Conservation (phyloP, 2,113 vertebrate species). For the Pyxicephalus adspersus region DNA sequence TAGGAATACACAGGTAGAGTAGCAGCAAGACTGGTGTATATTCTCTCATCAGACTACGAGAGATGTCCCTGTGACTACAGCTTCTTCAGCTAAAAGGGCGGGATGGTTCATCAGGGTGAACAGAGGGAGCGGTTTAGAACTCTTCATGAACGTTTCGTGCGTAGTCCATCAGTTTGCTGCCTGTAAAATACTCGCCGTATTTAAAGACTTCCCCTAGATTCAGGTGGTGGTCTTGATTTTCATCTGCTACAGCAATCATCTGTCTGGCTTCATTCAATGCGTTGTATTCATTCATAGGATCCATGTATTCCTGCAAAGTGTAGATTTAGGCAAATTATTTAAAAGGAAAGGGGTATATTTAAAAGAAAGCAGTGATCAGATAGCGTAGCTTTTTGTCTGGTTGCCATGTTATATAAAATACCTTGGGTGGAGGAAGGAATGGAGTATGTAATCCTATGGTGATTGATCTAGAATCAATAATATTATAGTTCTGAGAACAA, state of each 20-base stretch:
- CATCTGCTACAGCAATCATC: slow-evolving; percentile 97
- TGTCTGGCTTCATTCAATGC: slow-evolving; percentile 95
- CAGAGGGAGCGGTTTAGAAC: slow-evolving; percentile 75
- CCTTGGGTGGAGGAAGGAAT: too few species aligned
- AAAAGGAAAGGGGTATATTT: background rate
- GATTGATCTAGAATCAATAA: too few species aligned
- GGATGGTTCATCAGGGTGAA: background rate
- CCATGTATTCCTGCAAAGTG: slow-evolving; percentile 89
- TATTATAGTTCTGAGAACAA: too few species aligned
- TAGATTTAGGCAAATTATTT: background rate
- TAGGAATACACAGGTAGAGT: slow-evolving; percentile 38
- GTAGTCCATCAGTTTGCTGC: slow-evolving; percentile 98
- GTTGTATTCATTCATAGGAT: slow-evolving; percentile 97
- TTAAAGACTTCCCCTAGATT: slow-evolving; percentile 94
- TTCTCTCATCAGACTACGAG: background rate
- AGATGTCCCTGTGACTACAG: background rate
- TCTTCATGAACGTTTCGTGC: slow-evolving; percentile 95
- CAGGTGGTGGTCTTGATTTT: slow-evolving; percentile 91
- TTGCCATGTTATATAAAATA: too few species aligned
- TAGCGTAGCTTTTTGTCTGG: too few species aligned
- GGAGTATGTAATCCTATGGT: too few species aligned
- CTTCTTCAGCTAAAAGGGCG: slow-evolving; percentile 1
- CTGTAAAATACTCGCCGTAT: slow-evolving; percentile 96
- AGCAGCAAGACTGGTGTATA: slow-evolving; percentile 45
- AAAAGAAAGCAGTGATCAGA: too few species aligned